Conservation (phyloP, 2,113 vertebrate genomes). For the Tylochromis polylepis region DNA sequence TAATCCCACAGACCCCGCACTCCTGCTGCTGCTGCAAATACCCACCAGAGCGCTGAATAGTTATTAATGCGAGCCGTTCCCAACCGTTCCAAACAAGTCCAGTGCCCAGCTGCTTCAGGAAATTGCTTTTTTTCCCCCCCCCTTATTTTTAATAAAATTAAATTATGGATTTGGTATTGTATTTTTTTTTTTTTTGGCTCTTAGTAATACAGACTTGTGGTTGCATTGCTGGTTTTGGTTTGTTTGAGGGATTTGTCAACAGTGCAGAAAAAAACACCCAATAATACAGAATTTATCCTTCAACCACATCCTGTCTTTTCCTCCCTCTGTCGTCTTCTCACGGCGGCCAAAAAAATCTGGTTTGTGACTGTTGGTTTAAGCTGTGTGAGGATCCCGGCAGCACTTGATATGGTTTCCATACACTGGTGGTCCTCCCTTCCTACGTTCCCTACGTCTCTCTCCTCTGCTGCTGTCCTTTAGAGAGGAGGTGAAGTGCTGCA, state of each 20-base stretch:
- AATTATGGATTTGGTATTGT: background rate
- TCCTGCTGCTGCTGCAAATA: background rate
- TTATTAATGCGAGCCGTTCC: background rate
- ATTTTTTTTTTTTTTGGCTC: background rate
- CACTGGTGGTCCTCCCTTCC: constrained; percentile 1
- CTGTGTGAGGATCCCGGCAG: background rate
- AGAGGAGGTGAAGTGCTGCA: constrained; percentile 36
- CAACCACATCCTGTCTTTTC: background rate
- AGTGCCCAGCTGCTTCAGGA: background rate
- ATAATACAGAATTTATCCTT: background rate
- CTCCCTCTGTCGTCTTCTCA: background rate
- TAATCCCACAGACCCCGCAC: background rate
- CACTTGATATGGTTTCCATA: constrained; percentile 5
- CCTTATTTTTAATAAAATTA: background rate
- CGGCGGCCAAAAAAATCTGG: background rate
- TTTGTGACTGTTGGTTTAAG: background rate
- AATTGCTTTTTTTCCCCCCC: background rate
- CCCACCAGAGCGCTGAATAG: background rate
- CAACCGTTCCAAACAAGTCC: background rate
- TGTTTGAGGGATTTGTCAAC: background rate
- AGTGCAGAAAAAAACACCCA: background rate
- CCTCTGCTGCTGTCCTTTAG: constrained; percentile 9
- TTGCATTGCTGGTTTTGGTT: background rate
- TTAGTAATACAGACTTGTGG: background rate
- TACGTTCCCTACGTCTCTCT: background rate